phyloP scores from a whole-genome alignment of 2,113 vertebrate genomes.

The Brachyhypopomus gauderio region DNA sequence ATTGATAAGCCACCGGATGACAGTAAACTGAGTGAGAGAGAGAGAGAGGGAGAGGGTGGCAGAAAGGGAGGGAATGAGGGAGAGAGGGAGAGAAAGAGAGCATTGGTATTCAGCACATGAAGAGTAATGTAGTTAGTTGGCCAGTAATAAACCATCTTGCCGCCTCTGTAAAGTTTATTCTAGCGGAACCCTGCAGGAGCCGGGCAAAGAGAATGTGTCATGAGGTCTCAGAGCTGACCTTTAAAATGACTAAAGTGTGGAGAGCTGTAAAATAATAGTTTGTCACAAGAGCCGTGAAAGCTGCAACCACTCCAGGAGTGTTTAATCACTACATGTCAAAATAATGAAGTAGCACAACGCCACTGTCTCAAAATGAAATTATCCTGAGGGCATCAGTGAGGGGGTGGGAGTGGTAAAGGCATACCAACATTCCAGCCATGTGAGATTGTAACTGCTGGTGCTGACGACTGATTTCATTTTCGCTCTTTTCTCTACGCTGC shows the following conservation, averaged over 20 bases:
- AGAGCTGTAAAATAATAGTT: slow-evolving; percentile 53
- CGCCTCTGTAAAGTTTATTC: slow-evolving; percentile 40
- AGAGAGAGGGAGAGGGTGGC: slow-evolving; percentile 16
- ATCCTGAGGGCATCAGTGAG: slow-evolving; percentile 32
- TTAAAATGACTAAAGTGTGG: slow-evolving; percentile 49
- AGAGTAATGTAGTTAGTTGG: slow-evolving; percentile 41
- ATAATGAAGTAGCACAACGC: slow-evolving; percentile 43
- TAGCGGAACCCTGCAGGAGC: slow-evolving; percentile 30
- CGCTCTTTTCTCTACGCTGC: background rate
- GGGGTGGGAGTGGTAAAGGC: background rate
- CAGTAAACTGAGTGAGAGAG: slow-evolving; percentile 21
- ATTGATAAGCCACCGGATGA: slow-evolving; percentile 15
- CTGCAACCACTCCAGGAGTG: slow-evolving; percentile 31
- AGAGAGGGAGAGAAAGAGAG: slow-evolving; percentile 11
- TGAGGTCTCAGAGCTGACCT: slow-evolving; percentile 50
- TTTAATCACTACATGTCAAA: slow-evolving; percentile 39
- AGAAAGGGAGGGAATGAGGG: slow-evolving; percentile 22
- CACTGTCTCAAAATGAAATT: slow-evolving; percentile 32
- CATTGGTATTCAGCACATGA: slow-evolving; percentile 42
- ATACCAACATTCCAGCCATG: slow-evolving; percentile 24
- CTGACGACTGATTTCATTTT: background rate
- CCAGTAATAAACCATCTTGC: slow-evolving; percentile 40
- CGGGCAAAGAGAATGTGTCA: slow-evolving; percentile 44
- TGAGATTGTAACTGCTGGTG: slow-evolving; percentile 20
- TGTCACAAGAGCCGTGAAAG: slow-evolving; percentile 39